phyloP scores from a whole-genome alignment of 2,113 vertebrate genomes.

The Scalopus aquaticus region DNA sequence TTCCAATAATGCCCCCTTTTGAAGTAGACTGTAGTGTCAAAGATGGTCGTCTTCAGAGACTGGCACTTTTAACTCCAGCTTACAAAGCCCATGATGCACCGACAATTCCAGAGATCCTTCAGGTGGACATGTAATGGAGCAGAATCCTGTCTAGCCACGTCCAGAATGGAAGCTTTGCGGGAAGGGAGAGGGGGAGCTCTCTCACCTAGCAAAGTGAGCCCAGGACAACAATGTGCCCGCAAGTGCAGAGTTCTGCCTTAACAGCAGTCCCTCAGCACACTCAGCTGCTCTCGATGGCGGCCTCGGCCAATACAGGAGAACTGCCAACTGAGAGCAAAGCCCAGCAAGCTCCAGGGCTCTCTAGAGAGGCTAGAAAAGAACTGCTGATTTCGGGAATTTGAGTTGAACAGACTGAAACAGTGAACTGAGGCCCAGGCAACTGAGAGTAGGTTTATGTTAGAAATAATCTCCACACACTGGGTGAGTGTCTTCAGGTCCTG shows the following conservation, averaged over 20 bases:
- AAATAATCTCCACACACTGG: conserved; percentile 92
- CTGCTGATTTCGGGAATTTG: conserved; percentile 85
- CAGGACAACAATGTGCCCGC: conserved; percentile 82
- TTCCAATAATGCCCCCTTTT: conserved; percentile 86
- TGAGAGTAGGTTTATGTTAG: conserved; percentile 90
- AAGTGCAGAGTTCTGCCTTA: conserved; percentile 81
- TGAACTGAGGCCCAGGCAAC: conserved; percentile 82
- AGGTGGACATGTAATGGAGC: conserved; percentile 88
- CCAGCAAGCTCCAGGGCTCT: conserved; percentile 87
- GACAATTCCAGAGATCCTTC: conserved; percentile 90
- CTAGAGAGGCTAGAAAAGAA: conserved; percentile 87
- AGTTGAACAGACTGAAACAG: conserved; percentile 93
- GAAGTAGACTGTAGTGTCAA: conserved; percentile 92
- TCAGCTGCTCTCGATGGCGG: conserved; percentile 85
- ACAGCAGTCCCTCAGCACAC: conserved; percentile 89
- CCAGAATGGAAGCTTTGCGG: conserved; percentile 91
- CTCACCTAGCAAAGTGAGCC: conserved; percentile 91
- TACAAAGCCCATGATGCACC: conserved; percentile 91
- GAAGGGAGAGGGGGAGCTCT: conserved; percentile 70
- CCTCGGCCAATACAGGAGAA: conserved; percentile 87
- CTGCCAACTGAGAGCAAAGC: conserved; percentile 92
- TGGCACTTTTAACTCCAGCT: conserved; percentile 87
- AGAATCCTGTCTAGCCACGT: conserved; percentile 92
- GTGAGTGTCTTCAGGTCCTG: conserved; percentile 88
- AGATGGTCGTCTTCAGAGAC: conserved; percentile 86